Conservation (phyloP, 2,888 invertebrate genomes). For the Eupeodes luniger region DNA sequence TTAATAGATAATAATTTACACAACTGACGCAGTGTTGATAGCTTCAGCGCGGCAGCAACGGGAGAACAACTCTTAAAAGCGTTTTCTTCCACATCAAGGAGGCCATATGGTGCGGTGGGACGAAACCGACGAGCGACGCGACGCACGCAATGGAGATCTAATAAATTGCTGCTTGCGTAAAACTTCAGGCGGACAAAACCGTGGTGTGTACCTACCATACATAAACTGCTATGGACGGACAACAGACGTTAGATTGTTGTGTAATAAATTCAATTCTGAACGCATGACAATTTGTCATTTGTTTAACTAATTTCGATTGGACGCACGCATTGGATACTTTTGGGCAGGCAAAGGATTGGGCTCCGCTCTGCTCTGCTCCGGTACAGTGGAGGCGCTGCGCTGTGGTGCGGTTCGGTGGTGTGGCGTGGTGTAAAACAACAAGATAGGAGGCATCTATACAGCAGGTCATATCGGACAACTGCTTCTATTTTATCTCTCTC, state of each 20-base stretch:
- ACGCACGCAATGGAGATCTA: background rate
- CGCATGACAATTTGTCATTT: constrained; percentile 75
- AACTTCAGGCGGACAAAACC: constrained; percentile 23
- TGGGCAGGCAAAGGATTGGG: background rate
- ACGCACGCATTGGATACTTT: constrained; percentile 43
- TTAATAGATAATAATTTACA: constrained; percentile 59
- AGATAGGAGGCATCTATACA: no score
- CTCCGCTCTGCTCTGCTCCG: background rate
- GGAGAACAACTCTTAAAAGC: constrained; percentile 44
- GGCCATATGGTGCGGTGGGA: no score
- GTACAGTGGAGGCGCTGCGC: no score
- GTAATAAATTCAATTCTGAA: constrained; percentile 69
- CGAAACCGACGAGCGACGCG: no score
- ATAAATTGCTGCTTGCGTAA: constrained; percentile 55
- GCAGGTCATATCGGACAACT: constrained; percentile 33
- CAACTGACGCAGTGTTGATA: constrained; percentile 48
- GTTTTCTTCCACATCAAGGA: constrained; percentile 9
- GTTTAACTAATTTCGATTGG: constrained; percentile 72
- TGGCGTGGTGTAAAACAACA: no score
- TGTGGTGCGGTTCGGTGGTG: no score
- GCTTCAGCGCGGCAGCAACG: constrained; percentile 16
- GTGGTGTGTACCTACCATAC: no score
- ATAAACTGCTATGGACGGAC: background rate
- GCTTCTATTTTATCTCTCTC: constrained; percentile 26
- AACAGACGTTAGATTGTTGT: constrained; percentile 51